phyloP scores from a whole-genome alignment of 2,888 invertebrate genomes.

The Hydraecia micacea region DNA sequence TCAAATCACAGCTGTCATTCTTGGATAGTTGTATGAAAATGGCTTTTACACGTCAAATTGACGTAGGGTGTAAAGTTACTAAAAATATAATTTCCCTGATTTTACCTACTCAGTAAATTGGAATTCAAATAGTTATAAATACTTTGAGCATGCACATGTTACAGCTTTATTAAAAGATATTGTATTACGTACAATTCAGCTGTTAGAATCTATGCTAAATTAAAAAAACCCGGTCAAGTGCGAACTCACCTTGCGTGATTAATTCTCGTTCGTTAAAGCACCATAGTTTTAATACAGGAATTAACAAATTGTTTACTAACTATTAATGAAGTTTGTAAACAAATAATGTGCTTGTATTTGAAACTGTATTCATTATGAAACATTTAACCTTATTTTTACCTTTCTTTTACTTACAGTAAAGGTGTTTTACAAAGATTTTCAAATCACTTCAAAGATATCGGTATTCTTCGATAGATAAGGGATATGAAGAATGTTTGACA shows the following conservation, averaged over 20 bases:
- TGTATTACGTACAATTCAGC: not conserved
- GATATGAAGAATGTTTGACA: not conserved
- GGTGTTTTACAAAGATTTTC: not conserved
- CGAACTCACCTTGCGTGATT: constrained; percentile 53
- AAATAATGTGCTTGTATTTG: constrained; percentile 46
- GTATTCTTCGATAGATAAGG: not conserved
- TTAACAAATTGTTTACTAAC: constrained; percentile 62
- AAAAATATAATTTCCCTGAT: not conserved
- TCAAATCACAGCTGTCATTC: not conserved
- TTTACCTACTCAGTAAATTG: not conserved
- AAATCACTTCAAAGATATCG: constrained; percentile 9
- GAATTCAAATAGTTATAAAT: not conserved
- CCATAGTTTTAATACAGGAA: constrained; percentile 57
- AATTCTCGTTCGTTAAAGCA: constrained; percentile 44
- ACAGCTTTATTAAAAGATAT: not conserved
- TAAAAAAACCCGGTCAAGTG: constrained; percentile 5
- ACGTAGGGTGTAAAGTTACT: not conserved
- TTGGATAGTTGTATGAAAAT: not conserved
- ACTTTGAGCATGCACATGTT: not conserved
- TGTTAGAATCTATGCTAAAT: not conserved
- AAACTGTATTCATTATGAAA: constrained; percentile 12
- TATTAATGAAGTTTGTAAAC: constrained; percentile 55
- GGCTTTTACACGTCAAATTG: not conserved
- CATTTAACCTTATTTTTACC: not conserved
- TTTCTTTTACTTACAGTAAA: not conserved